Base-by-base conservation (phyloP, 2,888 invertebrate genomes). In the Aleiodes testaceus region DNA sequence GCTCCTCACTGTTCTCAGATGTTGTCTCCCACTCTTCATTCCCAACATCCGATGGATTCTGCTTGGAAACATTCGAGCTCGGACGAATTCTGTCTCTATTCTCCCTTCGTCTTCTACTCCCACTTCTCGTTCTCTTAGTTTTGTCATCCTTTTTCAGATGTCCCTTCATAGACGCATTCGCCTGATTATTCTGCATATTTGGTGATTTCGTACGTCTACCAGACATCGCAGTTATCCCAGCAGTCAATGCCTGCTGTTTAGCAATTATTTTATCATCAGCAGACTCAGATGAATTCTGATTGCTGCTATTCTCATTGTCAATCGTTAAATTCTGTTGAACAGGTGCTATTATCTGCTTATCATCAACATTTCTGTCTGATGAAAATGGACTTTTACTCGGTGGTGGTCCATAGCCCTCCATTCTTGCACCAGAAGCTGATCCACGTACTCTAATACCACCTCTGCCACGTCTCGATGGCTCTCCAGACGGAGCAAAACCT, bases 381-480 rank as follows among this genome's bases (percentile, higher is more conserved):
- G 87, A 86, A 82, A 95, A 95, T 5, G 94, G 94, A 82, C 93
- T 93, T 82, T 94, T 94, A 44, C 93, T 92, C 70, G 93, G 92
- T 0, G 94, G 94, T n/a, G 94, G 94, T 0, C 95, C 94, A 84
- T 94, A 95, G 4, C 93, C 93, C 77, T 94, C 91, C 72, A 93
- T 92, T 76, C 93, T 89, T 77, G 90, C 90, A 70, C 92, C 90
- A 20, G 88, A 80, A 14, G 88, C 87, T 74, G 89, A 85, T 30
- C 91, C 89, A 69, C 91, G 88, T 63, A 89, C 80, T 53, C 88
- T 84, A 73, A 89, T 89, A 45, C 90, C 89, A 72, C 89, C 95
- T 73, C 97, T 90, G 4, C 97, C 97, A 71, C 96, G 92, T 65
- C 96, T 90, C 1, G 96, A 96, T 0, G 97, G 97, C 86, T 96